Evolutionary conservation across 2,113 vertebrate genomes (phyloP).

Genomic region (Dipodomys spectabilis): DNA sequence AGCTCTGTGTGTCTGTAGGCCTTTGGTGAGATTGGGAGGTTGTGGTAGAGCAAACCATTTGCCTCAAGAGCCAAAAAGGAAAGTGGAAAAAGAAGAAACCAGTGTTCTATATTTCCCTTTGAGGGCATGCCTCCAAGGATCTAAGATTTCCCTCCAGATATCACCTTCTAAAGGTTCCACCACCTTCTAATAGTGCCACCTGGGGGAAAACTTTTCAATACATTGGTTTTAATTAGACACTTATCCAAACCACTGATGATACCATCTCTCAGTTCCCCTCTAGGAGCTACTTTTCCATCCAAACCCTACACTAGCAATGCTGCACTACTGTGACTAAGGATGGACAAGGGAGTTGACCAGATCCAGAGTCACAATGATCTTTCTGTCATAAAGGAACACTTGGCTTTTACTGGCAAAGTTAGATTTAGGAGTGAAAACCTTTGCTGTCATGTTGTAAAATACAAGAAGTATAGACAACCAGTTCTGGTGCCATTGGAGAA

Average conservation of each 20-base stretch:
- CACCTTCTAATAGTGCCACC: not conserved
- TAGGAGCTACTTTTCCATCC: not conserved
- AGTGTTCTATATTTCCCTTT: too few relatives aligned
- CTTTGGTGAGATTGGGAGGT: not conserved
- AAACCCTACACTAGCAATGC: too few relatives aligned
- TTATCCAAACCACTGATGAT: not conserved
- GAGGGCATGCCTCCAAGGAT: not conserved
- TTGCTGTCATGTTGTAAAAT: not conserved
- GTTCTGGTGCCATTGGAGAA: not conserved
- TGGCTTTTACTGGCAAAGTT: conserved; percentile 17
- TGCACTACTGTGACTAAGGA: too few relatives aligned
- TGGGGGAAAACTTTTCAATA: not conserved
- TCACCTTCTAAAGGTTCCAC: not conserved
- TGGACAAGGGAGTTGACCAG: not conserved
- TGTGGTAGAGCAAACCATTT: not conserved
- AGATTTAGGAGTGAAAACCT: not conserved
- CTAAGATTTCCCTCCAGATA: not conserved
- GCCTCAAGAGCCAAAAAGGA: not conserved
- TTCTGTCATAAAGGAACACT: not conserved
- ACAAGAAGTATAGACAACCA: not conserved
- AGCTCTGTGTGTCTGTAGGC: not conserved
- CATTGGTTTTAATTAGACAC: not conserved
- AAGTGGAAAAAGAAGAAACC: not conserved
- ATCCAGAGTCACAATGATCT: not conserved
- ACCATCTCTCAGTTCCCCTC: not conserved